Percentiles rank a stretch among this genome's conserved stretches.
These are phyloP conservation scores for Amphiprion clarkii DNA, from an alignment of 2,797 vertebrate species.

Conservation along the genomic window DNA sequence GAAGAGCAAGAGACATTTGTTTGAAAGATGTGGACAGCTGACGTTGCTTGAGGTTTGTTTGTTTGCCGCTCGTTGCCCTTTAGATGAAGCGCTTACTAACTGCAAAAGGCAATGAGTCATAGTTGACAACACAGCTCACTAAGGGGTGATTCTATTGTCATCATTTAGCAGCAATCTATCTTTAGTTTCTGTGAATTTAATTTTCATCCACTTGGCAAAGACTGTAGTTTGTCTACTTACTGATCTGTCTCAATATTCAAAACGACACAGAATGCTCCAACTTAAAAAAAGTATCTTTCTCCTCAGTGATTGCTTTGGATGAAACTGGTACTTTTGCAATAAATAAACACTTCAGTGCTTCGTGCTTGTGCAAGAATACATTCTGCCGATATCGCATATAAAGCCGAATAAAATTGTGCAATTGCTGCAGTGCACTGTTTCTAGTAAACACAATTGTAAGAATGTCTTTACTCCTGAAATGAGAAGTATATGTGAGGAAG, in stretches of 20 bases:
- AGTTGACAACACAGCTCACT: conserved; percentile 49
- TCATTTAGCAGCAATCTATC: conserved; percentile 53
- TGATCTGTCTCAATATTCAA: not conserved
- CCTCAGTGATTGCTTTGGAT: not conserved
- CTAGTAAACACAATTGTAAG: conserved; percentile 73
- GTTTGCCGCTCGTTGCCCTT: conserved; percentile 58
- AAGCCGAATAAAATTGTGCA: conserved; percentile 48
- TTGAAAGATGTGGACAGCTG: conserved; percentile 5
- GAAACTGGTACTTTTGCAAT: not conserved
- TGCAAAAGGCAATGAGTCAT: conserved; percentile 75
- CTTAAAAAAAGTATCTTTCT: not conserved
- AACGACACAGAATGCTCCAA: not conserved
- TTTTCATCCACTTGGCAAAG: too few relatives aligned
- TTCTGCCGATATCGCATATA: conserved; percentile 29
- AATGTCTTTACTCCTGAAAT: conserved; percentile 75
- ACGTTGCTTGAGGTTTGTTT: conserved; percentile 39
- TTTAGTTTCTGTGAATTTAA: conserved; percentile 43
- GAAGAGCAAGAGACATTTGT: not conserved
- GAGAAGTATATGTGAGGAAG: conserved; percentile 86
- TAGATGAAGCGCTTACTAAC: conserved; percentile 66
- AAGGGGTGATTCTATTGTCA: conserved; percentile 65
- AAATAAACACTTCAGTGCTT: not conserved
- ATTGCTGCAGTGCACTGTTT: conserved; percentile 53
- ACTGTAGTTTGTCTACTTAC: not conserved
- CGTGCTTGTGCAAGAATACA: not conserved